A percentile compares a stretch with the other conserved stretches of the same genome.
Evolutionary conservation across 2,888 invertebrate genomes (phyloP).

Genomic region (Pocota personata): DNA sequence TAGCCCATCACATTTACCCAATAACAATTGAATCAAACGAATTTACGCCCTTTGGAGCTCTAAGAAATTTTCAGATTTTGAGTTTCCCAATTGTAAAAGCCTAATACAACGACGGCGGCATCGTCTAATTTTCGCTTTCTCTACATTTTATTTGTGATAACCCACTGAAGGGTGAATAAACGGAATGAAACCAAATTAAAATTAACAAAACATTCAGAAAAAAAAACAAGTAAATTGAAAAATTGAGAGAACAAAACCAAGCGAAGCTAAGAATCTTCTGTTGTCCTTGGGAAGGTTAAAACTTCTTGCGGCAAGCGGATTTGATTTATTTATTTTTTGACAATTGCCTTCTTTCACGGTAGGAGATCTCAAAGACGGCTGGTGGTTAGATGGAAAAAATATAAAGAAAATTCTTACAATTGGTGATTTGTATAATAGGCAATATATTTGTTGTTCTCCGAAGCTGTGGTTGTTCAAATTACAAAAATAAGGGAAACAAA

Average conservation of each 20-base stretch:
- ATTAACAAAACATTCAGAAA: conserved; percentile 48
- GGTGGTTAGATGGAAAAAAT: conserved; percentile 28
- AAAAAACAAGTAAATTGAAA: conserved; percentile 45
- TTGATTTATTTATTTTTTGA: conserved; percentile 47
- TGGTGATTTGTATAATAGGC: conserved; percentile 48
- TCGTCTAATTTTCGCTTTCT: conserved; percentile 39
- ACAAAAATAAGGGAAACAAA: background rate
- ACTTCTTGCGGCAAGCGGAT: conserved; percentile 18
- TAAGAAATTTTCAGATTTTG: conserved; percentile 30
- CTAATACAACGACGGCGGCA: background rate
- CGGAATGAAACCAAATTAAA: conserved; percentile 62
- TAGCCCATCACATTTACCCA: background rate
- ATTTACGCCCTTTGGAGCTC: conserved; percentile 62
- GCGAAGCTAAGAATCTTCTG: background rate
- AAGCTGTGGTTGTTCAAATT: conserved; percentile 7
- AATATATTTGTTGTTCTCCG: conserved; percentile 5
- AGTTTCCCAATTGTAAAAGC: background rate
- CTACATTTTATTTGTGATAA: conserved; percentile 49
- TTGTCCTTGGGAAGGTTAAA: conserved; percentile 11
- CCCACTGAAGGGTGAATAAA: conserved; percentile 50
- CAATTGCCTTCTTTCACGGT: conserved; percentile 47
- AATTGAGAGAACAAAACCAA: conserved; percentile 50
- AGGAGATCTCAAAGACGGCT: conserved; percentile 16
- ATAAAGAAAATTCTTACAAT: conserved; percentile 25
- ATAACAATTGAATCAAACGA: conserved; percentile 58